These are phyloP conservation scores for Ariolimax columbianus DNA, from an alignment of 2,888 invertebrate species.

Conservation along the genomic window DNA sequence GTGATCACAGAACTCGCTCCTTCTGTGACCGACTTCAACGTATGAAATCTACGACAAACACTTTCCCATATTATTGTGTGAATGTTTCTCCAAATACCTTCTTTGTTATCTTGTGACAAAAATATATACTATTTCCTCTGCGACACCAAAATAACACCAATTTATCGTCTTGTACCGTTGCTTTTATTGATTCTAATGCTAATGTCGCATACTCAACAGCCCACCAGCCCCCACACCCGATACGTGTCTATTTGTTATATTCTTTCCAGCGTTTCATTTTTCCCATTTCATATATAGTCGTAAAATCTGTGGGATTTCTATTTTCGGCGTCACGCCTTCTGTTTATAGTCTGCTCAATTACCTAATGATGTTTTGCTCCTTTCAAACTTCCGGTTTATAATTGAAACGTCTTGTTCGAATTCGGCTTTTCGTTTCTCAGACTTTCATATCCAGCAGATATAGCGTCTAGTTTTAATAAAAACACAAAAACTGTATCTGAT, in stretches of 20 bases:
- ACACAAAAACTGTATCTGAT: too few relatives aligned
- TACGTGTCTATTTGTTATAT: neutral
- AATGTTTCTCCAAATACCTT: neutral
- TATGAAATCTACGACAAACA: too few relatives aligned
- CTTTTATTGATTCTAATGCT: neutral
- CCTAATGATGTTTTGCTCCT: neutral
- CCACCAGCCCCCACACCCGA: neutral
- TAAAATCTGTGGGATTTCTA: slow-evolving; percentile 7
- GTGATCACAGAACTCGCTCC: too few relatives aligned
- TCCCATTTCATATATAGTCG: slow-evolving; percentile 4
- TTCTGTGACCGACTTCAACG: too few relatives aligned
- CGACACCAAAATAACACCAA: neutral
- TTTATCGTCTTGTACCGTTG: neutral
- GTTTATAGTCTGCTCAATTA: slow-evolving; percentile 21
- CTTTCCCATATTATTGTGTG: too few relatives aligned
- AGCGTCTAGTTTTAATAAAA: neutral
- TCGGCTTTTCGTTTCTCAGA: neutral
- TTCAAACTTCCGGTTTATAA: slow-evolving; percentile 16
- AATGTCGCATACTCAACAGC: neutral
- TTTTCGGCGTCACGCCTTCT: slow-evolving; percentile 19
- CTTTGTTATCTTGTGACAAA: neutral
- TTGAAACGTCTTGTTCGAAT: neutral
- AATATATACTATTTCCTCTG: neutral
- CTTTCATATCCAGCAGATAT: neutral
- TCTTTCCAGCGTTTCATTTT: neutral